Percentiles rank a stretch among this genome's conserved stretches.
phyloP scores from a whole-genome alignment of 2,797 vertebrate species.

The Trichosurus vulpecula region DNA sequence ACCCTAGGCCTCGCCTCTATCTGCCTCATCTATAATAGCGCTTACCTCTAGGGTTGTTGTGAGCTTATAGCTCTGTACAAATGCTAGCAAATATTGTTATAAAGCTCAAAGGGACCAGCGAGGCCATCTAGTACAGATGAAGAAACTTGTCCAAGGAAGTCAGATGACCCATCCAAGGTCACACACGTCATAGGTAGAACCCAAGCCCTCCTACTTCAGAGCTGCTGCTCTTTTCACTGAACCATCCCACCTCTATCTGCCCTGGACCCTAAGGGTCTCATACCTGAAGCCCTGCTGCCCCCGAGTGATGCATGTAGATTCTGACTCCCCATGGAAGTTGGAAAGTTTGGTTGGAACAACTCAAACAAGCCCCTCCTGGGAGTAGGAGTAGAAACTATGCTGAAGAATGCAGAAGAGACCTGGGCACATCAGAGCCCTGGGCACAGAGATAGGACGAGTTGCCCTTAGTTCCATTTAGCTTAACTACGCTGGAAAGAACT shows the following conservation, averaged over 20 bases:
- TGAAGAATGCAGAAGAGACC: neutral
- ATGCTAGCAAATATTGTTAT: neutral
- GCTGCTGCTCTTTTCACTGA: too few relatives aligned
- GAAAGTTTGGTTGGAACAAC: neutral
- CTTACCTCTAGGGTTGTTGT: neutral
- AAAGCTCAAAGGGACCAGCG: neutral
- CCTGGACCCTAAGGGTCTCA: neutral
- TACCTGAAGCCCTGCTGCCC: conserved; percentile 57
- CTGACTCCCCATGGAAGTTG: neutral
- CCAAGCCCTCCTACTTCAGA: too few relatives aligned
- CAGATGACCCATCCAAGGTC: too few relatives aligned
- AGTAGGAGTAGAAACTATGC: neutral
- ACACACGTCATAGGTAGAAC: too few relatives aligned
- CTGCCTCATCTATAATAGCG: neutral
- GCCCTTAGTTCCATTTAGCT: neutral
- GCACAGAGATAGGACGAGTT: neutral
- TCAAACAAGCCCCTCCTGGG: neutral
- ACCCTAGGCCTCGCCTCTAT: neutral
- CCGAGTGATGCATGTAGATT: conserved; percentile 27
- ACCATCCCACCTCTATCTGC: neutral
- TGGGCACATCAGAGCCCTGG: neutral
- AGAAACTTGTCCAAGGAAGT: too few relatives aligned
- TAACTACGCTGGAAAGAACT: neutral
- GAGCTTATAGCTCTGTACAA: neutral
- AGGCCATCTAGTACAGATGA: too few relatives aligned